Conservation (phyloP, 2,888 invertebrate genomes). For the Maniola hyperantus region DNA sequence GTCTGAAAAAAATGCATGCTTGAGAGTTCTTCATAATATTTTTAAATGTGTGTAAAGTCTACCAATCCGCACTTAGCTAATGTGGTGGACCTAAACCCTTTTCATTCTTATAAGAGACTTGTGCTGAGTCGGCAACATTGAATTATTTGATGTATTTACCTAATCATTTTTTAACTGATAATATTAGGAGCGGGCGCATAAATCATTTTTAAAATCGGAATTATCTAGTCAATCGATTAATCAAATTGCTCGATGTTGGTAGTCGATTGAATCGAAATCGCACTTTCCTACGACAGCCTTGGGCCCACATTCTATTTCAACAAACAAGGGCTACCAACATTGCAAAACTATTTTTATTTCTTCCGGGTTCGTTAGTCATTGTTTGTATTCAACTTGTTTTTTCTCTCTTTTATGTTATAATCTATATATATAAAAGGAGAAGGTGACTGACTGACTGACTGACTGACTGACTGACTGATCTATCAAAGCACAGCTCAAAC, state of each 20-base stretch:
- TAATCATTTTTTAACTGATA: neutral
- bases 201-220: conserved; percentile 38
- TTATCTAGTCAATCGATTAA: conserved; percentile 46
- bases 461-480: too few species aligned
- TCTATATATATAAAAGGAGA: too few species aligned
- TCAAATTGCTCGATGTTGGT: conserved; percentile 34
- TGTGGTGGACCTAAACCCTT: too few species aligned
- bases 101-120: too few species aligned
- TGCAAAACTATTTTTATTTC: neutral
- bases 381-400: neutral
- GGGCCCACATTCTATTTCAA: conserved; percentile 53
- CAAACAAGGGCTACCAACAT: conserved; percentile 22
- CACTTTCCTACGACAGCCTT: conserved; percentile 57
- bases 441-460: too few species aligned
- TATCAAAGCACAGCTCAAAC: too few species aligned
- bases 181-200: conserved; percentile 29
- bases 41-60: too few species aligned
- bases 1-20: too few species aligned
- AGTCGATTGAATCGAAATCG: conserved; percentile 46
- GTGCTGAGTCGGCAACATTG: too few species aligned
- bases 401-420: neutral
- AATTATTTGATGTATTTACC: neutral
- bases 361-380: conserved; percentile 12
- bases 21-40: too few species aligned
- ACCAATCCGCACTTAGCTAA: too few species aligned